phyloP scores from a whole-genome alignment of 2,113 vertebrate species.

The Orthochromis indermauri region DNA sequence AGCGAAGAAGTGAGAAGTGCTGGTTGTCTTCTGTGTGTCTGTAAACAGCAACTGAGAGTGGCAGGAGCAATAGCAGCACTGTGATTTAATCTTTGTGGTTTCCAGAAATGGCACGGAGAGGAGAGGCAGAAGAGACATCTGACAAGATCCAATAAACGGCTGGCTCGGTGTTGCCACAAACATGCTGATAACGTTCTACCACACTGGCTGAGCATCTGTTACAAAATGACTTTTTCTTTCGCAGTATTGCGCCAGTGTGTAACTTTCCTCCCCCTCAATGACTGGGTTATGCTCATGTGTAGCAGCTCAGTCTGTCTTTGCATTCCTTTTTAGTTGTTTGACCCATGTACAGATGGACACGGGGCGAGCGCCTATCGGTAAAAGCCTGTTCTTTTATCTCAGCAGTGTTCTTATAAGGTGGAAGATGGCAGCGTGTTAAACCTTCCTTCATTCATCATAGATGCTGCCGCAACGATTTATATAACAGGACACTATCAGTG shows the following conservation, averaged over 20 bases:
- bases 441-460: conserved; percentile 29
- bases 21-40: not conserved
- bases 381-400: not conserved
- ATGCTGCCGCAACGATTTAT: conserved; percentile 10
- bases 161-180: not conserved
- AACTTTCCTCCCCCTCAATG: not conserved
- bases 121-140: not conserved
- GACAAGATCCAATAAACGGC: not conserved
- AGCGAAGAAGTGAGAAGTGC: not conserved
- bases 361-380: not conserved
- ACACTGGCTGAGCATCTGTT: not conserved
- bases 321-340: not conserved
- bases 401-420: not conserved
- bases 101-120: conserved; percentile 11
- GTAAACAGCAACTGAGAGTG: not conserved
- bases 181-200: not conserved
- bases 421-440: not conserved
- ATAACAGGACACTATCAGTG: conserved; percentile 1
- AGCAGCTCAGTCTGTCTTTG: not conserved
- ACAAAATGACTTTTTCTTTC: not conserved
- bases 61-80: not conserved
- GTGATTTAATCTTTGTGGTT: not conserved
- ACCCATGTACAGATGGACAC: not conserved
- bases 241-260: not conserved
- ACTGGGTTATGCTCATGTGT: not conserved